Evolutionary conservation across 2,888 invertebrate species (phyloP).

Genomic region (Epinotia demarniana): DNA sequence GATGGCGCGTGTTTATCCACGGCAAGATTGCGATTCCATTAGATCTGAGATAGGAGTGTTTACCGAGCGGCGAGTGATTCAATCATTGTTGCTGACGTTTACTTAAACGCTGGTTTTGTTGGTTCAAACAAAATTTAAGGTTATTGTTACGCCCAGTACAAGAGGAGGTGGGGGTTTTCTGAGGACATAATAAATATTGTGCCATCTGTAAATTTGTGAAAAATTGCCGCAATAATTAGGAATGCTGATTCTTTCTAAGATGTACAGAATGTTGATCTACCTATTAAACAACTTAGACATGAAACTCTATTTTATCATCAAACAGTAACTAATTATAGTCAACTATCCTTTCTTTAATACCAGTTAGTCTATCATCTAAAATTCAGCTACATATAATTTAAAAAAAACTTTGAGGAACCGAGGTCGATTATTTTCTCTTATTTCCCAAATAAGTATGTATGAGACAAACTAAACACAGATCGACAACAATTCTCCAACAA

Average conservation of each 20-base stretch:
- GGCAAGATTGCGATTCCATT: constrained; percentile 37
- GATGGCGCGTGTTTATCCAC: constrained; percentile 35
- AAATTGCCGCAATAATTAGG: neutral
- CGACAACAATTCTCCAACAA: neutral
- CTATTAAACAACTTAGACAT: too few species aligned
- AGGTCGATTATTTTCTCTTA: too few species aligned
- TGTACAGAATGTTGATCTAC: too few species aligned
- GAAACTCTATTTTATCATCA: neutral
- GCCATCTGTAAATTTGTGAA: neutral
- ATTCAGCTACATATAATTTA: too few species aligned
- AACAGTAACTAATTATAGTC: neutral
- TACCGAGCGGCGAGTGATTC: constrained; percentile 36
- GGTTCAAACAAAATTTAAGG: constrained; percentile 42
- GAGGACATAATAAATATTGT: neutral
- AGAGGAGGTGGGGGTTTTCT: neutral
- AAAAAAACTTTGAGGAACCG: too few species aligned
- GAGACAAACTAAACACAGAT: neutral
- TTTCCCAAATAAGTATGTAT: too few species aligned
- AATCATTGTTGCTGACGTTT: constrained; percentile 42
- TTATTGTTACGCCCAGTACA: constrained; percentile 17
- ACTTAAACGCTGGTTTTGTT: constrained; percentile 44
- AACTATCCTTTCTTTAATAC: neutral
- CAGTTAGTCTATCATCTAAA: too few species aligned
- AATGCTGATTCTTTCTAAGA: too few species aligned
- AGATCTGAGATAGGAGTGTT: constrained; percentile 40